Percentiles rank a stretch among this genome's conserved stretches.
These are phyloP conservation scores for Cranoglanis bouderius DNA, from an alignment of 2,113 vertebrate species.

Conservation along the genomic window DNA sequence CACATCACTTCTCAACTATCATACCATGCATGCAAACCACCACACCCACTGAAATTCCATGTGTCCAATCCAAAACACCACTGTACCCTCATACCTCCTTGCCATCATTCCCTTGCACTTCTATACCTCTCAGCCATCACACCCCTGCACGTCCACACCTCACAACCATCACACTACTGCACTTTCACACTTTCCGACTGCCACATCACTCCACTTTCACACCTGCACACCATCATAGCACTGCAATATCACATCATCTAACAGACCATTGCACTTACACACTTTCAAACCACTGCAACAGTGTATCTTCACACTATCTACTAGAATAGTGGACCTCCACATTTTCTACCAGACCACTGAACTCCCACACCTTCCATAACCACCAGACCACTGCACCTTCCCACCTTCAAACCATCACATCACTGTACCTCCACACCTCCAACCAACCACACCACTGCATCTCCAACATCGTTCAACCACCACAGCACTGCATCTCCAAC, in stretches of 20 bases:
- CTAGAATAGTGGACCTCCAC: neutral
- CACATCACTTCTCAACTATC: neutral
- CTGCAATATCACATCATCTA: too few relatives aligned
- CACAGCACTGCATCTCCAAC: too few relatives aligned
- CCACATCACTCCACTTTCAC: neutral
- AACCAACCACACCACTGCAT: neutral
- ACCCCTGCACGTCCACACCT: neutral
- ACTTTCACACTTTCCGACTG: neutral
- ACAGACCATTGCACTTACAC: too few relatives aligned
- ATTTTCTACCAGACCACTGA: neutral
- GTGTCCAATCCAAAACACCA: slow-evolving; percentile 32
- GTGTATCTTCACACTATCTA: too few relatives aligned
- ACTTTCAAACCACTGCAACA: too few relatives aligned
- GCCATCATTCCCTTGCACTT: neutral
- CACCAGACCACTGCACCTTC: too few relatives aligned
- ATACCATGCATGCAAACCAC: neutral
- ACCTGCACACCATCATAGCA: neutral
- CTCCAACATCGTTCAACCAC: too few relatives aligned
- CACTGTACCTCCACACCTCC: neutral
- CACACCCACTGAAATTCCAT: slow-evolving; percentile 24
- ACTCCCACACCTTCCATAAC: neutral
- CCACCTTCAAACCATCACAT: neutral
- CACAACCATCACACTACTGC: neutral
- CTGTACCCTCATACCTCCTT: slow-evolving; percentile 38
- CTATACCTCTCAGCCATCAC: slow-evolving; percentile 28